phyloP scores from a whole-genome alignment of 2,888 invertebrate genomes.

The Aphodius sticticus region DNA sequence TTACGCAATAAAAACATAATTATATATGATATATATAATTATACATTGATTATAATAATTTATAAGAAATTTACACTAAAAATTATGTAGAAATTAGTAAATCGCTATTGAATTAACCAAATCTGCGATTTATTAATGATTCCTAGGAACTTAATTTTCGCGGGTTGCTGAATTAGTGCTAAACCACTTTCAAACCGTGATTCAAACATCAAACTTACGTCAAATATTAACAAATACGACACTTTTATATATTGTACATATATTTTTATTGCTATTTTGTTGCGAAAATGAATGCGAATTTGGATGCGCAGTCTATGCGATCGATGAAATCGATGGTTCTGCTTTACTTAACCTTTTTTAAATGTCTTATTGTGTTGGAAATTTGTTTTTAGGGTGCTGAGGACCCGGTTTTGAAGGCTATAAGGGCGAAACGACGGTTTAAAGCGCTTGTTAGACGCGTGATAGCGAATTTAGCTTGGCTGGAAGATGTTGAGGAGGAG shows the following conservation, averaged over 20 bases:
- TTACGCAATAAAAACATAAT: not conserved
- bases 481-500: slow-evolving; percentile 63
- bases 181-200: too few relatives aligned
- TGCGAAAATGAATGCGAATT: not conserved
- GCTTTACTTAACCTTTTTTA: not conserved
- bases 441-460: slow-evolving; percentile 66
- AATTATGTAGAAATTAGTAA: too few relatives aligned
- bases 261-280: not conserved
- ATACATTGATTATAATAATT: too few relatives aligned
- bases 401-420: slow-evolving; percentile 10
- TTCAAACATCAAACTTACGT: not conserved
- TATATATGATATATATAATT: too few relatives aligned
- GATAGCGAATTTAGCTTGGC: slow-evolving; percentile 66
- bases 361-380: not conserved
- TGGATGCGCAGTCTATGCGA: not conserved
- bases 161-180: too few relatives aligned
- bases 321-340: not conserved
- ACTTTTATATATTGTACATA: not conserved
- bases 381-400: not conserved
- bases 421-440: slow-evolving; percentile 56
- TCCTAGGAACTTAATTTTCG: too few relatives aligned
- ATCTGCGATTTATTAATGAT: too few relatives aligned
- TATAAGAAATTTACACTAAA: too few relatives aligned
- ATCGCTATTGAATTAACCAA: too few relatives aligned
- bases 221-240: not conserved